Base-by-base conservation (phyloP, 2,797 vertebrate species). In the Pipistrellus nathusii region DNA sequence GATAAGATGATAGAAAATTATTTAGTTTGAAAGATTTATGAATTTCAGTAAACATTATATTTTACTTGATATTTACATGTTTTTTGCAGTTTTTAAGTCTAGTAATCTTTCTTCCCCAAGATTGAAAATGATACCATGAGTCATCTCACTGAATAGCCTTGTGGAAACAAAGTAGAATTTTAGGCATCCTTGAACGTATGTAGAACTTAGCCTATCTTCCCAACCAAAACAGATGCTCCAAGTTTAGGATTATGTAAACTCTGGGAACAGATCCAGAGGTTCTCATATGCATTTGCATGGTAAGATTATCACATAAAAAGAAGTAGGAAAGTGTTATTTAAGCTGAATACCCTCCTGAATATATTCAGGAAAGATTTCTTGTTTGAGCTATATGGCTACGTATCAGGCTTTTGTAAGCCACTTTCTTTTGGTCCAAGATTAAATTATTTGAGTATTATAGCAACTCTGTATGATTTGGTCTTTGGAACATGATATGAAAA, bases 401-500 rank as follows among this genome's bases (percentile, higher is more conserved):
- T 93, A 85, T 90, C 90, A 85, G 69, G 64, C 88, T 96, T 93
- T 95, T 85, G 38, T 92, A 95, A 80, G 78, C 8, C 44, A 85
- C 86, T 95, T 95, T 75, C 85, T 90, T 93, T 94, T 85, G 80
- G 35, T 89, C 75, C 27, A 86, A 87, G 35, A 71, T 57, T 93
- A 88, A 91, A 68, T 93, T 94, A 93, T 85, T 27, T 90, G 35
- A 84, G 25, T 82, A 90, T 88, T 95, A 44, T 76, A 21, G 18
- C 53, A 91, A 90, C 32, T 69, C 30, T 85, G 17, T 20, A 55
- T 93, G 78, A 81, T 71, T 80, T 95, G 20, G 38, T 81, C 87
- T 96, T 95, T 94, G 90, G 51, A 92, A 93, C 9, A 69, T 92
- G 92, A 88, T 91, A 92, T 93, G 59, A 62, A 62, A 93, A 71